Conservation (phyloP, 2,888 invertebrate genomes). For the Salticus scenicus region DNA sequence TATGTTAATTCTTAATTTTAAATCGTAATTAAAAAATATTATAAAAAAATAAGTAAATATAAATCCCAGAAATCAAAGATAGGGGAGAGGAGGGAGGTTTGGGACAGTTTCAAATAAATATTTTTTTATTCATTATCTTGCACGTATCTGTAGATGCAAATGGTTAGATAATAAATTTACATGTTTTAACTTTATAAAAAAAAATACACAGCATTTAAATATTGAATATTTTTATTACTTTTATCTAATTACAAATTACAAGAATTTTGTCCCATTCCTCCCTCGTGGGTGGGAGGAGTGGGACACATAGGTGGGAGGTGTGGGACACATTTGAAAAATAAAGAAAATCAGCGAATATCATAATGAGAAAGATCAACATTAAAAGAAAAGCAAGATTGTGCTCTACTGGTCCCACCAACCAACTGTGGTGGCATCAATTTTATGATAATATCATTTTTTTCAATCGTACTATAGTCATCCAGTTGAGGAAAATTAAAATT, state of each 20-base stretch:
- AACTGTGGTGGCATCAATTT: not conserved
- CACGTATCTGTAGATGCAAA: not conserved
- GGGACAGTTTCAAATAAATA: not conserved
- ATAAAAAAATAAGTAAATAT: no score
- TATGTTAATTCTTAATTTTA: no score
- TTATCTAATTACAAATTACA: slow-evolving; percentile 8
- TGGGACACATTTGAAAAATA: not conserved
- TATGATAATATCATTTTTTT: not conserved
- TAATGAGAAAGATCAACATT: slow-evolving; percentile 8
- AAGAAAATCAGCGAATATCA: not conserved
- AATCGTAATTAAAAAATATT: no score
- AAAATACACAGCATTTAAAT: slow-evolving; percentile 8
- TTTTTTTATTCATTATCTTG: not conserved
- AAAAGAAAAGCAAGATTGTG: not conserved
- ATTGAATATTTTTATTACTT: slow-evolving; percentile 3
- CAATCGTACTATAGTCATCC: not conserved
- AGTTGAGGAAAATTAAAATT: slow-evolving; percentile 4
- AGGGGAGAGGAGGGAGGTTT: not conserved
- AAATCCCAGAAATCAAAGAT: no score
- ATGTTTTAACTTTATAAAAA: not conserved
- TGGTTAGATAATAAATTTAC: slow-evolving; percentile 8
- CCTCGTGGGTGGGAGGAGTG: not conserved
- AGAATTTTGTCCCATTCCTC: slow-evolving; percentile 10
- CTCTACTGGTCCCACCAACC: not conserved
- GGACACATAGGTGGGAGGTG: no score